Conservation (phyloP, 2,113 vertebrate genomes). For the Mixornis gularis region DNA sequence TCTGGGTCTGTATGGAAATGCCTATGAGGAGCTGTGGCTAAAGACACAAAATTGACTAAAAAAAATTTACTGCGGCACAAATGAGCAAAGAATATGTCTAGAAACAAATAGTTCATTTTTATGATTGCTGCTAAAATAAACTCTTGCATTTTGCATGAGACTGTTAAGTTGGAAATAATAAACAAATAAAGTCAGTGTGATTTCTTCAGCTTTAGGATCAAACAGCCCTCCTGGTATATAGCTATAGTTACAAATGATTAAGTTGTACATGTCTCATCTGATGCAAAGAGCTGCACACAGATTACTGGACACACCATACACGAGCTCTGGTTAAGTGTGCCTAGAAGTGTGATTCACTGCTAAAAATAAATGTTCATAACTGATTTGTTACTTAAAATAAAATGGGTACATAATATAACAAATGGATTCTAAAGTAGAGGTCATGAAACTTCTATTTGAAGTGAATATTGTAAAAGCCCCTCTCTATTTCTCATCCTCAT, state of each 20-base stretch:
- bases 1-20: background rate
- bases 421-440: background rate
- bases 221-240: background rate
- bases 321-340: background rate
- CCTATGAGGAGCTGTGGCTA: background rate
- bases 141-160: slow-evolving; percentile 8
- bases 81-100: background rate
- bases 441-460: background rate
- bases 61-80: background rate
- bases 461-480: background rate
- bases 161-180: background rate
- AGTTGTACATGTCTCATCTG: background rate
- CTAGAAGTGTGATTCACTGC: background rate
- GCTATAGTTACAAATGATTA: background rate
- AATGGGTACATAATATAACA: background rate
- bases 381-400: background rate
- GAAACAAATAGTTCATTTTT: background rate
- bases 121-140: background rate
- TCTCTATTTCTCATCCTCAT: fast-evolving
- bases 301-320: background rate
- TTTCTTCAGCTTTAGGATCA: background rate
- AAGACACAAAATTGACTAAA: background rate
- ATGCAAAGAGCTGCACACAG: background rate
- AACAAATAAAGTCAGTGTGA: background rate
- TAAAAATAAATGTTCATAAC: background rate